These are phyloP conservation scores for Anguilla megastoma DNA, from an alignment of 2,797 vertebrate genomes.

Conservation along the genomic window DNA sequence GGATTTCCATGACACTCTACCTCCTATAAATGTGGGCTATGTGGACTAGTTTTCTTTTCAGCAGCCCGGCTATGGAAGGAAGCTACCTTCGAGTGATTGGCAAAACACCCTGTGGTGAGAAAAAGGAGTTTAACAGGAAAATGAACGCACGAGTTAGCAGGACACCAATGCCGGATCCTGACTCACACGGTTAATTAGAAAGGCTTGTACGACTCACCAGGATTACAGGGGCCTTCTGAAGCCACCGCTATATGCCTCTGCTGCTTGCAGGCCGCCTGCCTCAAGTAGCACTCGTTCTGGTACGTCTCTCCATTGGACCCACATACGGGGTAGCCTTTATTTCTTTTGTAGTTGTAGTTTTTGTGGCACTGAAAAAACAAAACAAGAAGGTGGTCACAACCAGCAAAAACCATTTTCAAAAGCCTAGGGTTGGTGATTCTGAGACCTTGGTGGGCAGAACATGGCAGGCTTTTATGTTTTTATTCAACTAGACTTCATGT, in stretches of 20 bases:
- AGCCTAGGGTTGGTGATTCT: slow-evolving; percentile 24
- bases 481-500: neutral
- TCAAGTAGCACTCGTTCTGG: slow-evolving; percentile 94
- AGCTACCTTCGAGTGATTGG: neutral
- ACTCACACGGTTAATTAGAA: neutral
- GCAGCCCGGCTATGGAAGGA: neutral
- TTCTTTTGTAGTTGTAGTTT: slow-evolving; percentile 73
- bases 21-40: neutral
- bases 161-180: neutral
- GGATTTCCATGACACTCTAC: neutral
- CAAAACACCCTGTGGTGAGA: neutral
- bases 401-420: neutral
- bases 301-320: slow-evolving; percentile 96
- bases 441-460: neutral
- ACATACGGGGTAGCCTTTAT: slow-evolving; percentile 76
- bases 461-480: neutral
- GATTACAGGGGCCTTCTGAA: slow-evolving; percentile 84
- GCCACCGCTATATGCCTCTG: slow-evolving; percentile 86
- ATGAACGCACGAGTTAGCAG: neutral
- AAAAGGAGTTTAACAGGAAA: slow-evolving; percentile 6
- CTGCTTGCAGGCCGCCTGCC: slow-evolving; percentile 91
- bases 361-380: slow-evolving; percentile 82
- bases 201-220: slow-evolving; percentile 72
- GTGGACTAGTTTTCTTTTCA: neutral
- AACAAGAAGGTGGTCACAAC: neutral